Base-by-base conservation (phyloP, 2,888 invertebrate species). In the Melikaiella ostensackeni region DNA sequence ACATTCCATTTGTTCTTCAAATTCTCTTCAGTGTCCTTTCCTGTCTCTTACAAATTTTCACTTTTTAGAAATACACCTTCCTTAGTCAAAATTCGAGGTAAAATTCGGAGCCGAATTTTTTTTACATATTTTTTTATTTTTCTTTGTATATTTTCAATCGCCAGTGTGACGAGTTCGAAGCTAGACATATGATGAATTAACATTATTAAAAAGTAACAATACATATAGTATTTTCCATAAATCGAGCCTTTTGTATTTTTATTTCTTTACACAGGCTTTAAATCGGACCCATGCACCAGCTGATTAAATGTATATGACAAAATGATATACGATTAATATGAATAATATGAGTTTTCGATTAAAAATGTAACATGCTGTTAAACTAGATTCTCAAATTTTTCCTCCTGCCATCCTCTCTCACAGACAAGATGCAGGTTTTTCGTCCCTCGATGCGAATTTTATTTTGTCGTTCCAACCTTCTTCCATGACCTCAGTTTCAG, bases 271-370 rank as follows among this genome's bases (percentile, higher is more conserved):
- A 78, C 55, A 75, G 78, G 75, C 87, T 85, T 87, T 83, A 85
- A 86, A 79, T 91, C 91, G 91, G 91, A 91, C 91, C 91, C 91
- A 90, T 90, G 87, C 85, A 91, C 91, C 91, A 91, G 91, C 91
- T 91, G 89, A 83, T 87, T 88, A 87, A 84, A 78, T 59, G 38
- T 75, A 57, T 75, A 75, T 70, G 76, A 74, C 75, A 79, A 38
- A 79, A 63, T 55, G 11, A 77, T 85, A 73, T 86, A 83, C 79
- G 78, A 35, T 50, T 73, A 59, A 27, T 73, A 16, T 57, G 59
- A 33, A 42, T 35, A 76, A 57, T 74, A 74, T 66, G 46, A 79
- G 42, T 33, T 35, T 59, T 16, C 13, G 19, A 59, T 74, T 74
- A 30, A 38, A 55, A 74, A 57, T 74, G 13, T 59, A 59, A 57